Base-by-base conservation (phyloP, 2,797 vertebrate genomes). In the Rallus crepitans region DNA sequence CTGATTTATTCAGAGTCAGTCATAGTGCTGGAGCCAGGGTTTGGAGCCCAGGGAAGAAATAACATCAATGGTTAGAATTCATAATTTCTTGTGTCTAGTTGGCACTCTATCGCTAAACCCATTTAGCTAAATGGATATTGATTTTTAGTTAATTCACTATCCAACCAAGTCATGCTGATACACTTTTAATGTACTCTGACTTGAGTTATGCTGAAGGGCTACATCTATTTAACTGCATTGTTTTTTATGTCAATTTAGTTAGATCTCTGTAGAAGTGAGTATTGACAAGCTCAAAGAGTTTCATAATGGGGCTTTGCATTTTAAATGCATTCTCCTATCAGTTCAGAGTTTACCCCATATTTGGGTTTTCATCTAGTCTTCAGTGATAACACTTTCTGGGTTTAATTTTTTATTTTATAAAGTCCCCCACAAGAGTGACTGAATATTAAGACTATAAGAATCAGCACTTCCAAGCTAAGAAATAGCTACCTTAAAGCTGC, bases 51-150 rank as follows among this genome's bases (percentile, higher is more conserved):
- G 45, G n/a, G 30, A 65, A 92, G 48, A 89, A 87, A 85, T 57
- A 76, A 37, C 1, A 2, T 75, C n/a, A 35, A 2, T 35, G 24
- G 33, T 40, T 91, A 68, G 37, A 87, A 82, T 87, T 73, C 21
- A 35, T 78, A 45, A 2, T 37, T 91, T 60, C 25, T 84, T 73
- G 4, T 82, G 20, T 57, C 31, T 79, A 35, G 25, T 45, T 69
- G 66, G 35, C 64, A 59, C 37, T 45, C 80, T 76, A 11, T 89
- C 82, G 60, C 37, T 71, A 80, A 89, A 71, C 40, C 53, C 77
- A 65, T 91, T 95, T 84, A 81, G 91, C 85, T 64, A 84, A 96
- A 84, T 93, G 80, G 66, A 9, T 90, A 94, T 94, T 83, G 93
- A 94, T 94, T 94, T 94, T 93, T 87, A 71, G 60, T 90, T 95